These are phyloP conservation scores for Microctonus brassicae DNA, from an alignment of 2,888 invertebrate genomes.

Conservation along the genomic window DNA sequence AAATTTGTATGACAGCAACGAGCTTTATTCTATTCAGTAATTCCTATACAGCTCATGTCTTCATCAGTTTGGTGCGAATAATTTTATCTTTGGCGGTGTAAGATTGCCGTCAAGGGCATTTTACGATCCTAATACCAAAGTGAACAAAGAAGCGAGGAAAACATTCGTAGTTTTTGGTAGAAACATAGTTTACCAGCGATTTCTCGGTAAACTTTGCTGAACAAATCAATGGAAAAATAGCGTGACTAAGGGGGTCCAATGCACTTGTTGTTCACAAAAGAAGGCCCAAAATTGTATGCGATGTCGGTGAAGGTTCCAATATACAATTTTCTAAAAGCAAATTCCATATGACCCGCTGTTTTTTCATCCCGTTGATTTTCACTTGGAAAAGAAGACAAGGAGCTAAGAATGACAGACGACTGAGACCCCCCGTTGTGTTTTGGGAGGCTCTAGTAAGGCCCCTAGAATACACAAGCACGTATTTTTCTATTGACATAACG, in stretches of 20 bases:
- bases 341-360: background rate
- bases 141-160: constrained; percentile 2
- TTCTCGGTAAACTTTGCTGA: constrained; percentile 43
- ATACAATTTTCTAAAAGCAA: background rate
- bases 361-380: constrained; percentile 3
- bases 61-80: background rate
- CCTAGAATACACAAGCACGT: constrained; percentile 46
- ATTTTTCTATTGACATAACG: constrained; percentile 56
- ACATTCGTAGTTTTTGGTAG: constrained; percentile 13
- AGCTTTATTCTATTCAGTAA: background rate
- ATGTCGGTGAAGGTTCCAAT: constrained; percentile 16
- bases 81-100: background rate
- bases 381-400: background rate
- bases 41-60: background rate
- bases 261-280: constrained; percentile 55
- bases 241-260: constrained; percentile 42
- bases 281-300: background rate
- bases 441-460: constrained; percentile 48
- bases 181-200: constrained; percentile 41
- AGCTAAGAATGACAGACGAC: constrained; percentile 34
- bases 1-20: background rate
- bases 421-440: constrained; percentile 43
- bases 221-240: constrained; percentile 38
- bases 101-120: constrained; percentile 3
- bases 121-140: background rate